Base-by-base conservation (phyloP, 2,888 invertebrate genomes). In the Rapana venosa region DNA sequence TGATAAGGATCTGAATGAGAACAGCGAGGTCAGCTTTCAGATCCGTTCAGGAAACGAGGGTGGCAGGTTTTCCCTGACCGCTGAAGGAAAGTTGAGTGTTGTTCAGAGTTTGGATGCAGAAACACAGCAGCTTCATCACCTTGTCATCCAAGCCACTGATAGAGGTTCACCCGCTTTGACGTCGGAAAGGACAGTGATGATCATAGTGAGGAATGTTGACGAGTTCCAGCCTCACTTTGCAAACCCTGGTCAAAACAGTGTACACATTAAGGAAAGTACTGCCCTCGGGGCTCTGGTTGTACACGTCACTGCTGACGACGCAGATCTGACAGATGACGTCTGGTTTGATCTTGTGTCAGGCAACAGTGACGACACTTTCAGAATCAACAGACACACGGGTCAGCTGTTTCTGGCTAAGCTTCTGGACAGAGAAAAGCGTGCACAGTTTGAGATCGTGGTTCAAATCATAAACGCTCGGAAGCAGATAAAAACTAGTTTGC, bases 331-430 rank as follows among this genome's bases (percentile, higher is more conserved):
- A 96, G 87, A 87, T 74, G 98, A 99, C 93, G 87, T 87, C 74
- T 98, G 98, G 0, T 99, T 99, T 96, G 98, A 98, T 93, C 98
- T 99, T 93, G 26, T 77, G 1, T 89, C 88, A 1, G 98, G 98
- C 6, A 98, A 98, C 96, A 98, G 98, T 15, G 98, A 98, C 0
- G 88, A 84, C 20, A 98, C 98, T 95, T 99, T 99, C 96, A 97
- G 97, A 92, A 97, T 99, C 13, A 98, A 98, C 96, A 97, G 98
- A 0, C 97, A 98, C 93, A 98, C 98, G 0, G 99, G 99, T 0
- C 98, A 98, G 97, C 96, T 99, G 1, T 98, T 98, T 95, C 98
- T 98, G 0, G 97, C 98, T 20, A 97, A 97, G 85, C 96, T 97
- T 61, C 96, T 99, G 47, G 99, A 99, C 95, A 98, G 98, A 0